Base-by-base conservation (phyloP, 2,113 vertebrate species). In the Rhegmatorhina hoffmannsi region DNA sequence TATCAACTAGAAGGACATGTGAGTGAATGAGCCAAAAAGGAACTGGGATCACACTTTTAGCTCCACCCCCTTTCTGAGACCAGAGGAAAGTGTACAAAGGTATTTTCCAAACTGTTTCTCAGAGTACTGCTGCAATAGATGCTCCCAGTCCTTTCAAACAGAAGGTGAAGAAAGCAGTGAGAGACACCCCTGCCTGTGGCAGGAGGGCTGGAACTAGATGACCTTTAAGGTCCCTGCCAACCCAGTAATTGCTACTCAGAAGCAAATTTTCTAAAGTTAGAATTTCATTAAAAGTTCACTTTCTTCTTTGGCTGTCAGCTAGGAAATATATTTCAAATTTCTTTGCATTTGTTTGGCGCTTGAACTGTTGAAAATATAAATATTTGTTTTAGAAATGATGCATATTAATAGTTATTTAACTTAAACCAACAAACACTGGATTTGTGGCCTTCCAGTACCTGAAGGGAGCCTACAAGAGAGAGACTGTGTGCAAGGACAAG, bases 311-410 rank as follows among this genome's bases (percentile, higher is more conserved):
- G 9, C 34, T 76, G 18, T 19, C 73, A 72, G 23, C 34, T 79
- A 34, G 11, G 40, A 91, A 91, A 85, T 38, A 34, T 2, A 77
- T 66, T 86, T 19, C 38, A 28, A 70, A 43, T 89, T 78, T 50
- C 28, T 67, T 43, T 47, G 47, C 10, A 29, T 49, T 85, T 83
- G 66, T 59, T 46, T 82, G 10, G 11, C 36, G 36, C 33, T 56
- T 50, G 38, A 83, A 36, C 5, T 11, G 31, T 9, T 83, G 70
- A 86, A 94, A 76, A 87, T 10, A 47, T 2, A 72, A 95, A 68
- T 60, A 85, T 79, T 88, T 94, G 36, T 56, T 75, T 87, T 83
- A 69, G 90, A 84, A 46, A 89, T 78, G 10, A 80, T 93, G 75
- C 56, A 74, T 92, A 96, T 92, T 81, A 70, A 92, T 70, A 60